Percentiles rank a stretch among this genome's conserved stretches.
Evolutionary conservation across 2,888 invertebrate species (phyloP).

Genomic region (Neuroscelio doddi): DNA sequence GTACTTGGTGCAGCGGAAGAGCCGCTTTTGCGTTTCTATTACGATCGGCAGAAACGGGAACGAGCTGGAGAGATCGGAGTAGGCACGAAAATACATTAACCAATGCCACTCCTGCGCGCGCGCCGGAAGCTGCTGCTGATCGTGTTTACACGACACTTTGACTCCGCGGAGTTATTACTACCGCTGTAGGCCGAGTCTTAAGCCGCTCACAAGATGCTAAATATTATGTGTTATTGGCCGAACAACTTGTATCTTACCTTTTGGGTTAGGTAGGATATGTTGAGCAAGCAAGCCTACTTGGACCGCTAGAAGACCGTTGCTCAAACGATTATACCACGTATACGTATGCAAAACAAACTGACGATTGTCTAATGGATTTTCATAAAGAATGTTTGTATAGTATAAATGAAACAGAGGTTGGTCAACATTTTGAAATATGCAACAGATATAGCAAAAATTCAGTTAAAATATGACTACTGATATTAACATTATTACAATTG

Average conservation of each 20-base stretch:
- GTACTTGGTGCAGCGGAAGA: constrained; percentile 37
- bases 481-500: too few relatives aligned
- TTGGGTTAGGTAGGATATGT: too few relatives aligned
- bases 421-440: too few relatives aligned
- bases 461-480: too few relatives aligned
- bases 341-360: too few relatives aligned
- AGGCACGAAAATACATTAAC: constrained; percentile 12
- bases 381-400: too few relatives aligned
- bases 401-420: too few relatives aligned
- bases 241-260: neutral
- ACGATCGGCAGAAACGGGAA: constrained; percentile 36
- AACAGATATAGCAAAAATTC: too few relatives aligned
- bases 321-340: too few relatives aligned
- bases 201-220: constrained; percentile 27
- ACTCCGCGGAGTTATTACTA: constrained; percentile 19
- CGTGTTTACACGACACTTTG: constrained; percentile 11
- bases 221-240: constrained; percentile 27
- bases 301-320: too few relatives aligned
- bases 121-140: constrained; percentile 2
- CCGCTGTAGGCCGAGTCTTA: constrained; percentile 16
- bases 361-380: too few relatives aligned
- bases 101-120: neutral
- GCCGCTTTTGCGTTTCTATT: constrained; percentile 61
- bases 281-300: too few relatives aligned
- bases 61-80: constrained; percentile 16